A percentile compares a stretch with the other conserved stretches of the same genome.
phyloP scores from a whole-genome alignment of 1,140 invertebrate species.

The Nephila pilipes region DNA sequence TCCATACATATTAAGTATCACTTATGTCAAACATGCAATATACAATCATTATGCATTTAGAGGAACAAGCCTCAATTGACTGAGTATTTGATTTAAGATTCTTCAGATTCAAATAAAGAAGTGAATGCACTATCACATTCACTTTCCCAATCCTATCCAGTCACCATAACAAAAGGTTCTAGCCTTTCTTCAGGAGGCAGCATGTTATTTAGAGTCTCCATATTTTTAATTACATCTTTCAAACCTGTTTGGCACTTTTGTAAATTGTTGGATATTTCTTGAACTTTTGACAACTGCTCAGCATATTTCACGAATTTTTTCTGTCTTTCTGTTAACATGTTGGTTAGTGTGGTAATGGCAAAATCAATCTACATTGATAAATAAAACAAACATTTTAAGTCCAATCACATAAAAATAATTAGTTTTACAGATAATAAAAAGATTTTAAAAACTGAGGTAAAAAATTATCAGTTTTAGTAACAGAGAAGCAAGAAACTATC shows the following conservation, averaged over 20 bases:
- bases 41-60: neutral
- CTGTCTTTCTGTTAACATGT: slow-evolving; percentile 88
- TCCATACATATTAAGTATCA: neutral
- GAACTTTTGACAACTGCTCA: slow-evolving; percentile 90
- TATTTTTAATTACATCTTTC: slow-evolving; percentile 91
- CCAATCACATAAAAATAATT: neutral
- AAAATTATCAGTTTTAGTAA: too few relatives aligned
- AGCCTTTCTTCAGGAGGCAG: slow-evolving; percentile 91
- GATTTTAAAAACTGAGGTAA: too few relatives aligned
- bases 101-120: slow-evolving; percentile 42
- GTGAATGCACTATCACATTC: slow-evolving; percentile 67
- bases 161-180: slow-evolving; percentile 95
- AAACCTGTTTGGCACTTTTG: slow-evolving; percentile 90
- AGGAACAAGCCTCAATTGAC: neutral
- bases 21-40: neutral
- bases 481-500: too few relatives aligned
- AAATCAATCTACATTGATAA: slow-evolving; percentile 85
- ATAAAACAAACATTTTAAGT: neutral
- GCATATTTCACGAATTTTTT: slow-evolving; percentile 91
- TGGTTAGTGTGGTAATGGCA: slow-evolving; percentile 87
- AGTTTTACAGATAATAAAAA: neutral
- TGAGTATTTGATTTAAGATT: slow-evolving; percentile 24
- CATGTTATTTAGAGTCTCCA: slow-evolving; percentile 91
- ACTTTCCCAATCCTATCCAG: slow-evolving; percentile 82
- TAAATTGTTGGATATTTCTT: slow-evolving; percentile 89